Evolutionary conservation across 2,113 vertebrate genomes (phyloP).

Genomic region (Vulpes vulpes): DNA sequence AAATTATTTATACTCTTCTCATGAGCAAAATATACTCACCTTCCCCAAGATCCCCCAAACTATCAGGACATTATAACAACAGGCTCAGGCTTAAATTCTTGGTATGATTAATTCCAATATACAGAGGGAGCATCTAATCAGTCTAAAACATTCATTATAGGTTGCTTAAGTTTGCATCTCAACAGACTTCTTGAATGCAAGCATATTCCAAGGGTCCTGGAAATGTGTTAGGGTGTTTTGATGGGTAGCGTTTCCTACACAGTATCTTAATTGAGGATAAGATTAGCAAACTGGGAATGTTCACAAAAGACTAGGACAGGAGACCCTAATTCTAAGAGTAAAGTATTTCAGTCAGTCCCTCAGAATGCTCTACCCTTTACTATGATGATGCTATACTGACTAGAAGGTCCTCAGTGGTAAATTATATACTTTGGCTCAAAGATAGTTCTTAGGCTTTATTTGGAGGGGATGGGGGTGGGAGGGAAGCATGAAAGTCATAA

Average conservation of each 20-base stretch:
- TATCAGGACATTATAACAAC: background rate
- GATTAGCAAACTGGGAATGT: background rate
- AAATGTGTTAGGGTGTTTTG: background rate
- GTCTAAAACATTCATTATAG: background rate
- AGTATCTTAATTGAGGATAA: background rate
- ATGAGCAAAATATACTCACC: background rate
- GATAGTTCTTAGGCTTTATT: background rate
- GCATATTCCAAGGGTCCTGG: background rate
- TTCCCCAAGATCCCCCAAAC: background rate
- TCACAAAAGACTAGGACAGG: background rate
- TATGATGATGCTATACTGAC: background rate
- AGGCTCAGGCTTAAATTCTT: background rate
- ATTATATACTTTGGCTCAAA: background rate
- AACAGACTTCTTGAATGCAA: background rate
- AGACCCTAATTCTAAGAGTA: background rate
- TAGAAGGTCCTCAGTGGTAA: background rate
- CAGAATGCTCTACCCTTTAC: background rate
- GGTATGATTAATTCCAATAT: background rate
- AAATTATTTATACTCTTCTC: background rate
- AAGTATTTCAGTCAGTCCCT: background rate
- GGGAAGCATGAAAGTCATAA: too few species aligned
- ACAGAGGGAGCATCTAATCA: background rate
- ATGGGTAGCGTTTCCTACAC: background rate
- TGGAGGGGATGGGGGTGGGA: too few species aligned
- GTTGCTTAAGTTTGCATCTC: background rate